These are phyloP conservation scores for Nomada hirtipes DNA, from an alignment of 2,888 invertebrate genomes.

Conservation along the genomic window DNA sequence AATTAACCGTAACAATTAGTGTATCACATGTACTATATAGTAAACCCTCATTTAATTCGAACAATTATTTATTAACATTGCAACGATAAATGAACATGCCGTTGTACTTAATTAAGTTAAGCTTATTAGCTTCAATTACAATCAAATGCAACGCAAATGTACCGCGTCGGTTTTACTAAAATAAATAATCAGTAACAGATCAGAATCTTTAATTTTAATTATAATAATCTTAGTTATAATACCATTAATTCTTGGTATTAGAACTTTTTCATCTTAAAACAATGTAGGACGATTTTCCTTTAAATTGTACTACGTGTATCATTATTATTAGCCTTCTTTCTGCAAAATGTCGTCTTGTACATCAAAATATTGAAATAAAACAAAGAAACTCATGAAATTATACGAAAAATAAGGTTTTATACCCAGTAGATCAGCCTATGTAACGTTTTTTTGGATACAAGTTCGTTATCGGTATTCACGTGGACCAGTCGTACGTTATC, in stretches of 20 bases:
- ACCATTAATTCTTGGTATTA: no score
- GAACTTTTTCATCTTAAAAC: no score
- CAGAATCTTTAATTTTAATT: no score
- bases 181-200: no score
- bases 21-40: neutral
- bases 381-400: no score
- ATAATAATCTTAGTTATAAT: no score
- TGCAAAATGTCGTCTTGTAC: no score
- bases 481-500: conserved; percentile 14
- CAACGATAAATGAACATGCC: neutral
- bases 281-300: no score
- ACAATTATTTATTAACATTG: neutral
- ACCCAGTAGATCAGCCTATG: no score
- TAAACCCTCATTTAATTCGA: neutral
- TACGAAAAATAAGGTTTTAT: neutral
- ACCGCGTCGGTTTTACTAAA: neutral
- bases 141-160: neutral
- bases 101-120: neutral
- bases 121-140: neutral
- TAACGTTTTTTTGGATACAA: neutral
- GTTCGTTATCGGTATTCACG: conserved; percentile 18
- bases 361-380: no score
- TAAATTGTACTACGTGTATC: no score
- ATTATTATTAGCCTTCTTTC: no score
- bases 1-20: conserved; percentile 11